A percentile compares a stretch with the other conserved stretches of the same genome.
phyloP scores from a whole-genome alignment of 1,140 invertebrate species.

The Aleiodes sp. region DNA sequence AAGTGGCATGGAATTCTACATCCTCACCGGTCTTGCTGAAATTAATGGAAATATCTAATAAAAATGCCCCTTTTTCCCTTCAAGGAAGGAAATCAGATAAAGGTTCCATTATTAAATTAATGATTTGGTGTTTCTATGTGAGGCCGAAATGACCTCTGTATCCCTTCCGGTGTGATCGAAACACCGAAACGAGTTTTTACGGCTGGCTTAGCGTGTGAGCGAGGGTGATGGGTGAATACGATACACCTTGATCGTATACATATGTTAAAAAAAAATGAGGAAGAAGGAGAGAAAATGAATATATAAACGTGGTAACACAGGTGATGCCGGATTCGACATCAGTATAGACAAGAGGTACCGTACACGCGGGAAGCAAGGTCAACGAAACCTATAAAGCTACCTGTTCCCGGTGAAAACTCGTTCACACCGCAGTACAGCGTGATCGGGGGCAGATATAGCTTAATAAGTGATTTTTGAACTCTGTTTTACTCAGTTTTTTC shows the following conservation, averaged over 20 bases:
- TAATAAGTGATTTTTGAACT: background rate
- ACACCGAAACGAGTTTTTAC: constrained; percentile 40
- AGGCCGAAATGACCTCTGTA: too few relatives aligned
- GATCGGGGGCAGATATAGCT: background rate
- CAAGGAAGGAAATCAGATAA: too few relatives aligned
- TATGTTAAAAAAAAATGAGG: background rate
- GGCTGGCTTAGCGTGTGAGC: constrained; percentile 41
- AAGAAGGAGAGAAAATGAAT: background rate
- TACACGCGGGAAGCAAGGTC: constrained; percentile 41
- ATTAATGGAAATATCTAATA: too few relatives aligned
- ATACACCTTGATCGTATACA: constrained; percentile 7
- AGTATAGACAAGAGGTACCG: constrained; percentile 11
- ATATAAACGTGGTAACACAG: background rate
- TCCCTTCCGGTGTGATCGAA: constrained; percentile 30
- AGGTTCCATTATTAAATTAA: too few relatives aligned
- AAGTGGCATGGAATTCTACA: too few relatives aligned
- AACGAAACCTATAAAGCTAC: constrained; percentile 49
- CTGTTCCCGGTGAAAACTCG: constrained; percentile 35
- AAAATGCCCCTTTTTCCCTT: too few relatives aligned
- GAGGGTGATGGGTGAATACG: constrained; percentile 26
- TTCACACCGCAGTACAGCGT: constrained; percentile 35
- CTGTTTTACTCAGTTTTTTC: background rate
- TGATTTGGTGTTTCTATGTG: too few relatives aligned
- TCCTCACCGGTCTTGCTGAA: too few relatives aligned
- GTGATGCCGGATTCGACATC: constrained; percentile 11